Conservation (phyloP, 2,888 invertebrate species). For the Bursaphelenchus okinawaensis region DNA sequence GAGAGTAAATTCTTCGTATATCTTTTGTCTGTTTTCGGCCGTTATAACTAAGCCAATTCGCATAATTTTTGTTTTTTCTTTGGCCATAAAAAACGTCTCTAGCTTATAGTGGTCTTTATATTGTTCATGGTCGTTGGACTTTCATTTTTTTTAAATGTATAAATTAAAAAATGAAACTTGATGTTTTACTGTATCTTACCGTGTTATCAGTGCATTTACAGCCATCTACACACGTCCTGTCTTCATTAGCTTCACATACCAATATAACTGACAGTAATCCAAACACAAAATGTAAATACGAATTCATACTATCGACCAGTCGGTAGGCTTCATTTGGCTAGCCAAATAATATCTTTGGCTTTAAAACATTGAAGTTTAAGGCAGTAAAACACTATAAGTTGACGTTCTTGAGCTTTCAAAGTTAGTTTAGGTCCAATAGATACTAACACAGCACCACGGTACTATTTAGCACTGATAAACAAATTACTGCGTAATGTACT, state of each 20-base stretch:
- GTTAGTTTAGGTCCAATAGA: too few species aligned
- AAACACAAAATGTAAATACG: neutral
- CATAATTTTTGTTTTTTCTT: too few species aligned
- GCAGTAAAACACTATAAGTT: too few species aligned
- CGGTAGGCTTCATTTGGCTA: too few species aligned
- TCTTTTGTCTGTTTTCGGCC: too few species aligned
- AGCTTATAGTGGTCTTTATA: neutral
- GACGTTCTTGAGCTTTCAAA: too few species aligned
- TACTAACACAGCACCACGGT: too few species aligned
- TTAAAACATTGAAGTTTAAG: neutral
- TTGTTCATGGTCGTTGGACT: neutral
- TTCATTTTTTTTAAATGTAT: neutral
- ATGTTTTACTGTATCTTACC: neutral
- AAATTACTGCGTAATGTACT: too few species aligned
- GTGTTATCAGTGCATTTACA: neutral
- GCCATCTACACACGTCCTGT: neutral
- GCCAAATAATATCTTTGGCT: neutral
- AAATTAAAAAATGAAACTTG: too few species aligned
- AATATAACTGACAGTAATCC: neutral
- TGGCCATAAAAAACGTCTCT: neutral
- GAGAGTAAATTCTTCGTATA: too few species aligned
- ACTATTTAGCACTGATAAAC: too few species aligned
- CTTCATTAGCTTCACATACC: neutral
- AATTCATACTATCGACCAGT: neutral
- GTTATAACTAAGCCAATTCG: too few species aligned